Evolutionary conservation across 2,888 invertebrate genomes (phyloP).

Genomic region (Eumacrocentrus americanus): DNA sequence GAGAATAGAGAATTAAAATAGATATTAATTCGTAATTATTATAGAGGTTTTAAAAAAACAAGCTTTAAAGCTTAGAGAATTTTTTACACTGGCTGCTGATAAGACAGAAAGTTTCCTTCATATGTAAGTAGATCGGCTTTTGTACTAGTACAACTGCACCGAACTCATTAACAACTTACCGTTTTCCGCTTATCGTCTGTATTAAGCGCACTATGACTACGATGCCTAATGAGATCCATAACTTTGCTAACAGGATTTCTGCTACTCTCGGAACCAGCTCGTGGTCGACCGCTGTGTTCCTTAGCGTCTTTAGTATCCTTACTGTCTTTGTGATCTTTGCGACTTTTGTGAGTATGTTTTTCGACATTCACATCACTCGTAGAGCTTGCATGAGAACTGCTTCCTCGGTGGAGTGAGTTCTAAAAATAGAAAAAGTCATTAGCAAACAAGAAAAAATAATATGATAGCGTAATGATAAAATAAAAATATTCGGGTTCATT

Average conservation of each 20-base stretch:
- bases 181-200: constrained; percentile 75
- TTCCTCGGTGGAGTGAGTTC: constrained; percentile 49
- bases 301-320: constrained; percentile 44
- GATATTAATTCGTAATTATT: too few species aligned
- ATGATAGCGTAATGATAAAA: not conserved
- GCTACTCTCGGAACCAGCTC: constrained; percentile 65
- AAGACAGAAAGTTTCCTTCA: not conserved
- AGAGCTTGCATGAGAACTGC: constrained; percentile 50
- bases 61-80: not conserved
- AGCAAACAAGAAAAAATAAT: not conserved
- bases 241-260: constrained; percentile 87
- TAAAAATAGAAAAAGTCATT: constrained; percentile 27
- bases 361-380: constrained; percentile 52
- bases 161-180: constrained; percentile 68
- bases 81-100: not conserved
- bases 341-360: constrained; percentile 47
- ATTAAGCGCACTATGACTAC: constrained; percentile 74
- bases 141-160: too few species aligned
- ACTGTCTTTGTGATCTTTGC: constrained; percentile 44
- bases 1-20: too few species aligned
- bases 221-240: constrained; percentile 86
- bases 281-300: constrained; percentile 47
- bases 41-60: too few species aligned
- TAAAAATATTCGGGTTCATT: too few species aligned
- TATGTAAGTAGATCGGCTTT: not conserved